Percentiles rank a stretch among this genome's conserved stretches.
These are phyloP conservation scores for Telmatochromis sp. DNA, from an alignment of 2,113 vertebrate species.

Conservation along the genomic window DNA sequence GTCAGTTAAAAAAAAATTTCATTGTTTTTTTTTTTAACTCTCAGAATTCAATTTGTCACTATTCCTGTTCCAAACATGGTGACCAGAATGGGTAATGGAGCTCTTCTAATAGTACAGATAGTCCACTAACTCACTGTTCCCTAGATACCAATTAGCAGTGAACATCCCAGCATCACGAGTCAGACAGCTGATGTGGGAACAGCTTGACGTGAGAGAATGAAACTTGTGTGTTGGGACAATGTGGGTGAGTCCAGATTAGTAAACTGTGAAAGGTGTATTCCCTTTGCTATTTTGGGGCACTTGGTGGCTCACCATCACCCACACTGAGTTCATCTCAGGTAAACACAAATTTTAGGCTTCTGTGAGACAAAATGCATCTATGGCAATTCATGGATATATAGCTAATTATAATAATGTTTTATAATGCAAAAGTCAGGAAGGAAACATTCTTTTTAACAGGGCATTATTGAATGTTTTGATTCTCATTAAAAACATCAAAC, in stretches of 20 bases:
- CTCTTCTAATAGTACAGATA: constrained; percentile 41
- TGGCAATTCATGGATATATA: neutral
- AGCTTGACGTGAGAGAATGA: neutral
- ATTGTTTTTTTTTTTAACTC: neutral
- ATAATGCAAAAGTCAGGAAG: neutral
- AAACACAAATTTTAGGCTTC: neutral
- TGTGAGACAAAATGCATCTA: neutral
- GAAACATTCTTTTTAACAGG: neutral
- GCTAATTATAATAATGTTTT: neutral
- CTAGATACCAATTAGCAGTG: constrained; percentile 41
- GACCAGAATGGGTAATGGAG: constrained; percentile 44
- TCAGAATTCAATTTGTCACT: constrained; percentile 49
- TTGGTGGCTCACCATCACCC: neutral
- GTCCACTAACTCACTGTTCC: constrained; percentile 46
- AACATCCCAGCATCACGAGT: constrained; percentile 20
- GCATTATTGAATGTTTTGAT: neutral
- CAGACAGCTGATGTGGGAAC: constrained; percentile 2
- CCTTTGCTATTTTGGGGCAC: neutral
- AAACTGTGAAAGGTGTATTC: neutral
- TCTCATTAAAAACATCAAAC: neutral
- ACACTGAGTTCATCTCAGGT: neutral
- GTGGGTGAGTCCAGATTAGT: neutral
- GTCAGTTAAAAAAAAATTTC: neutral
- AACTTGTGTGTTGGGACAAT: neutral
- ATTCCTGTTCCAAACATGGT: constrained; percentile 19